Percentiles rank a stretch among this genome's conserved stretches.
phyloP scores from a whole-genome alignment of 2,888 invertebrate genomes.

The Eustalomyia histrio region DNA sequence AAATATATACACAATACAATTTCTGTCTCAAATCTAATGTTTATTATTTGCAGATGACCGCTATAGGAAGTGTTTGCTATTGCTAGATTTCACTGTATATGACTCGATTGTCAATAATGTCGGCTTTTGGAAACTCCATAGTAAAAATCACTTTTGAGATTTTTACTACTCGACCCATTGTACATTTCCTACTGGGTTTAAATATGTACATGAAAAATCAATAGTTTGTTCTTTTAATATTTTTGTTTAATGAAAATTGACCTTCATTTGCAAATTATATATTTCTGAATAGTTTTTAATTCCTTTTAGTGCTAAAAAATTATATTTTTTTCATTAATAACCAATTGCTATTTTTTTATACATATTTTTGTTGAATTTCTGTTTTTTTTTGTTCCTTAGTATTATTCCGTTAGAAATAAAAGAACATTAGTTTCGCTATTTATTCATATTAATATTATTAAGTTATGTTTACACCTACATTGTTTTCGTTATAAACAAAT shows the following conservation, averaged over 20 bases:
- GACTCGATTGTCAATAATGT: no score
- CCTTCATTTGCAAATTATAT: conserved; percentile 20
- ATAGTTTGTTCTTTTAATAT: background rate
- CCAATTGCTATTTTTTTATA: no score
- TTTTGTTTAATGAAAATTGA: background rate
- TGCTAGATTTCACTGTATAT: no score
- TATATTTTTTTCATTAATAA: background rate
- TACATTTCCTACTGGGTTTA: no score
- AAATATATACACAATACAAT: no score
- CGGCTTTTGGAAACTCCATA: no score
- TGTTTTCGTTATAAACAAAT: conserved; percentile 4
- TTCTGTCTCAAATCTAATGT: no score
- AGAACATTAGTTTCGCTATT: conserved; percentile 10
- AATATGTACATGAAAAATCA: background rate
- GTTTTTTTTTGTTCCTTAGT: background rate
- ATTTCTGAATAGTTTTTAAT: background rate
- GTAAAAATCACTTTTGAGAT: no score
- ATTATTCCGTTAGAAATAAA: background rate
- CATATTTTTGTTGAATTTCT: background rate
- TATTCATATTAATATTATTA: conserved; percentile 18
- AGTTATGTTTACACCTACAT: conserved; percentile 5
- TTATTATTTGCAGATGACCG: no score
- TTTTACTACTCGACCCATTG: no score
- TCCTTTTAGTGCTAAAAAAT: background rate
- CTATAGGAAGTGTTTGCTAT: no score